phyloP scores from a whole-genome alignment of 1,140 invertebrate genomes.

The Bombus confusus region DNA sequence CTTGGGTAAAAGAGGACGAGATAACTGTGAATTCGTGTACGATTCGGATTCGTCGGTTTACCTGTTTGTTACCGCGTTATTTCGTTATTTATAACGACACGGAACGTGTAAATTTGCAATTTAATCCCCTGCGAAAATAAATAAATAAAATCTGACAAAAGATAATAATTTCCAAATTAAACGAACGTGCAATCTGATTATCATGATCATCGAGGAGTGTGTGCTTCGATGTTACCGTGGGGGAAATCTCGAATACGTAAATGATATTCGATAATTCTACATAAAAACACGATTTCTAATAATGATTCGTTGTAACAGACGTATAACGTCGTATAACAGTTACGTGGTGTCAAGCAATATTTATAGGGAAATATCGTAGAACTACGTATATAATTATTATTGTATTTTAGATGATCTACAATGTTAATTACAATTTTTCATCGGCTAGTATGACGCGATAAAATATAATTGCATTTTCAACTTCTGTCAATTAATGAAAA shows the following conservation, averaged over 20 bases:
- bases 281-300: no score
- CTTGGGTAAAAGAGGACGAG: neutral
- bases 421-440: no score
- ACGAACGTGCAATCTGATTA: neutral
- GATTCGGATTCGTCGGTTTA: neutral
- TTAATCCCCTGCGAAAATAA: neutral
- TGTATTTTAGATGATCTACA: no score
- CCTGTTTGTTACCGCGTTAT: neutral
- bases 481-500: neutral
- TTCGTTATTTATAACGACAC: neutral
- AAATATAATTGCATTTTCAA: neutral
- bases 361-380: no score
- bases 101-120: neutral
- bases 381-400: no score
- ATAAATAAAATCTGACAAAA: neutral
- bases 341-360: no score
- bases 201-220: neutral
- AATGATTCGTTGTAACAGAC: no score
- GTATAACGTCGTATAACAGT: no score
- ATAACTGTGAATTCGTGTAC: neutral
- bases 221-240: neutral
- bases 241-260: neutral
- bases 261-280: neutral
- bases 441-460: no score
- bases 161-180: neutral